A percentile compares a stretch with the other conserved stretches of the same genome.
Evolutionary conservation across 2,888 invertebrate species (phyloP).

Genomic region (Dryococelus australis): DNA sequence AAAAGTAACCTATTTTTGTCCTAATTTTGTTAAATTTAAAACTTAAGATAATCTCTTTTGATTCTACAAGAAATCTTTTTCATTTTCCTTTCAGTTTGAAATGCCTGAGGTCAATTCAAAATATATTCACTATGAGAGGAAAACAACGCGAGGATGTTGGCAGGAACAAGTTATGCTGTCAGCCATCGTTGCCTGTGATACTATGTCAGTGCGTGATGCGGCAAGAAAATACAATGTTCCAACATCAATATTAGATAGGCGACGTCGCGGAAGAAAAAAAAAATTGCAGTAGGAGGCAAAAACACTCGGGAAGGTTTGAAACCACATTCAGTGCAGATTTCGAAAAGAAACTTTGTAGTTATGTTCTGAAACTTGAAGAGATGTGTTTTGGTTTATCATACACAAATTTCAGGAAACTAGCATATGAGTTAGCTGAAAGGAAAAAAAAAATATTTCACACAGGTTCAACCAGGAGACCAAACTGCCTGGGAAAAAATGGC

Average conservation of each 20-base stretch:
- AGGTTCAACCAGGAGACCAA: not conserved
- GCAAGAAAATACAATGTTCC: slow-evolving; percentile 1
- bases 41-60: not conserved
- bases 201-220: not conserved
- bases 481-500: not conserved
- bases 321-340: not conserved
- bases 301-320: not conserved
- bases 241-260: not conserved
- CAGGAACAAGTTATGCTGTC: not conserved
- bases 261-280: not conserved
- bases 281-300: not conserved
- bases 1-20: not conserved
- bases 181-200: not conserved
- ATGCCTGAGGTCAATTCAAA: not conserved
- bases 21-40: not conserved
- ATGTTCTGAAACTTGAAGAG: not conserved
- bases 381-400: slow-evolving; percentile 1
- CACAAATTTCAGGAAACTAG: not conserved
- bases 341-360: not conserved
- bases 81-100: not conserved
- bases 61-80: too few relatives aligned
- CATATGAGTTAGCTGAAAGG: not conserved
- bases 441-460: not conserved
- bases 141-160: not conserved
- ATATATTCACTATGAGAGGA: not conserved